Percentiles rank a stretch among this genome's conserved stretches.
Evolutionary conservation across 2,797 vertebrate species (phyloP).

Genomic region (Microctenopoma steveboyesi): DNA sequence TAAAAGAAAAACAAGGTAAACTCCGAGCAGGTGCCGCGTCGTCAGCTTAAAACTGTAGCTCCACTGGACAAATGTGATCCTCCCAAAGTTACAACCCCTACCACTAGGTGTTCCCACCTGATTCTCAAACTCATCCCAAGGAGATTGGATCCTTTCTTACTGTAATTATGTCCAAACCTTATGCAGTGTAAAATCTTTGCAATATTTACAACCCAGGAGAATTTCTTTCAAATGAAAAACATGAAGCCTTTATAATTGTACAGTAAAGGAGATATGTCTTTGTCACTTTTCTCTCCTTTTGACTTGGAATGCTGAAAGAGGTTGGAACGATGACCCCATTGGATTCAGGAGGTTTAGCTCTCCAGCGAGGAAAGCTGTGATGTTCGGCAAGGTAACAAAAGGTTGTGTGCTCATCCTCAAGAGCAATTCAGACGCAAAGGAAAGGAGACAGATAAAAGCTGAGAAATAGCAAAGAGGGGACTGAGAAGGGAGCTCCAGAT

Average conservation of each 20-base stretch:
- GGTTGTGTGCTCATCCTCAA: slow-evolving; percentile 31
- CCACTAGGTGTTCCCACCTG: neutral
- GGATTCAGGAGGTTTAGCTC: slow-evolving; percentile 34
- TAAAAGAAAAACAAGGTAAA: too few relatives aligned
- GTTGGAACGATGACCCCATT: slow-evolving; percentile 16
- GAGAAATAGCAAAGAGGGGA: slow-evolving; percentile 22
- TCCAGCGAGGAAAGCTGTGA: slow-evolving; percentile 18
- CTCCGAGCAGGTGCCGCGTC: neutral
- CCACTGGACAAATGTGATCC: neutral
- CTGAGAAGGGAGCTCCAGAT: slow-evolving; percentile 3
- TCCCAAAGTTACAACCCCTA: neutral
- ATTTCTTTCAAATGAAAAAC: too few relatives aligned
- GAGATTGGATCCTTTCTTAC: neutral
- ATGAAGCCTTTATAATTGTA: neutral
- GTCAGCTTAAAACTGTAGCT: slow-evolving; percentile 15
- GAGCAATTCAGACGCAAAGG: slow-evolving; percentile 38
- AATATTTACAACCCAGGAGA: too few relatives aligned
- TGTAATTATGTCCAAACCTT: neutral
- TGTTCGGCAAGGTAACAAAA: slow-evolving; percentile 45
- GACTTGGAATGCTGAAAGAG: slow-evolving; percentile 7
- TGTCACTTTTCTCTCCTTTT: slow-evolving; percentile 18
- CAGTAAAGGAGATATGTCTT: neutral
- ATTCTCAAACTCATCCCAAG: neutral
- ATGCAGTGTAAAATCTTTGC: neutral
- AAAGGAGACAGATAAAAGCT: slow-evolving; percentile 22